phyloP scores from a whole-genome alignment of 2,113 vertebrate genomes.

The Vulpes ferrilata region DNA sequence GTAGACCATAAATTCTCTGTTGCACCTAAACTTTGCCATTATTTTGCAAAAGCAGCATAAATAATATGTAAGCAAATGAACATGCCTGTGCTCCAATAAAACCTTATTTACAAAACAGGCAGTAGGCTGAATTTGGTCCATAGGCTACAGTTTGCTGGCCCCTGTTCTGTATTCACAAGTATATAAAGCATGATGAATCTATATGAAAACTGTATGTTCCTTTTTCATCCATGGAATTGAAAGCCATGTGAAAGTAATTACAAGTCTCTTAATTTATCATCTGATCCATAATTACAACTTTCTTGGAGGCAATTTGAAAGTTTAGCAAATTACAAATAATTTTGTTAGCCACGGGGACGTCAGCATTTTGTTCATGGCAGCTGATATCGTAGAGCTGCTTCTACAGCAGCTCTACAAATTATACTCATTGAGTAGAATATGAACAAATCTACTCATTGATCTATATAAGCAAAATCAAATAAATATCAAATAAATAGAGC shows the following conservation, averaged over 20 bases:
- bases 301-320: constrained; percentile 26
- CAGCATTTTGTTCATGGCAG: constrained; percentile 4
- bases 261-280: background rate
- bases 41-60: background rate
- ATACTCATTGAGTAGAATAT: background rate
- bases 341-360: background rate
- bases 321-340: constrained; percentile 9
- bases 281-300: background rate
- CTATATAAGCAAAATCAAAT: background rate
- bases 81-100: background rate
- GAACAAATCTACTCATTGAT: background rate
- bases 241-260: background rate
- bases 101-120: background rate
- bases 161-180: background rate
- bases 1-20: background rate
- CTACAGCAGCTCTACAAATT: background rate
- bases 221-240: constrained; percentile 26
- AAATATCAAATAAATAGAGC: background rate
- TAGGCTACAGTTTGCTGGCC: background rate
- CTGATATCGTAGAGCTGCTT: background rate
- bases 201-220: background rate
- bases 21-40: background rate
- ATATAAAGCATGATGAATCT: background rate
- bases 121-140: background rate
- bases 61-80: background rate